Evolutionary conservation across 2,888 invertebrate genomes (phyloP).

Genomic region (Spodoptera littoralis): DNA sequence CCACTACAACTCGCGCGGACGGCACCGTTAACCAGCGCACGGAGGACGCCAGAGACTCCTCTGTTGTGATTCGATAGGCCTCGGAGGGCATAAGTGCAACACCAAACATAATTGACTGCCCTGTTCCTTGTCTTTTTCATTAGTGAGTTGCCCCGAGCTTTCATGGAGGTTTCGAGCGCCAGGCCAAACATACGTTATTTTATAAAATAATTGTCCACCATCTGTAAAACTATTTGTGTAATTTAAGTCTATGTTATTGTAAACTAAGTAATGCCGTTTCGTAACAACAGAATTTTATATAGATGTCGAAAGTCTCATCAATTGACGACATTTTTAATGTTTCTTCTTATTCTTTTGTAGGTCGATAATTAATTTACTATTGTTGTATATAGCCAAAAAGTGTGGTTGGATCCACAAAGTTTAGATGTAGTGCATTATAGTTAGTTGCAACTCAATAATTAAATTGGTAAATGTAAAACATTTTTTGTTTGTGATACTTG

Average conservation of each 20-base stretch:
- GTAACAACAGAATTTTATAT: slow-evolving; percentile 6
- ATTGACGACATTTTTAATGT: slow-evolving; percentile 18
- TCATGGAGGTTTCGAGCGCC: slow-evolving; percentile 7
- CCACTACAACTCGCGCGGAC: slow-evolving; percentile 75
- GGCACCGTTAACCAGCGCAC: slow-evolving; percentile 73
- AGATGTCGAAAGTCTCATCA: slow-evolving; percentile 25
- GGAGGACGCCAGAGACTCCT: slow-evolving; percentile 1
- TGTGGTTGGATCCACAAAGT: slow-evolving; percentile 20
- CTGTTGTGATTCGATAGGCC: slow-evolving; percentile 5
- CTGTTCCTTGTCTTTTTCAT: slow-evolving; percentile 1
- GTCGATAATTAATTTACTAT: slow-evolving; percentile 12
- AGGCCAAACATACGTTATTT: slow-evolving; percentile 20
- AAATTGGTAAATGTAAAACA: slow-evolving; percentile 36
- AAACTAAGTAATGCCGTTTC: slow-evolving; percentile 29
- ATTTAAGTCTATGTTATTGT: slow-evolving; percentile 34
- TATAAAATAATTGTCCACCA: slow-evolving; percentile 40
- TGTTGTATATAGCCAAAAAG: slow-evolving; percentile 46
- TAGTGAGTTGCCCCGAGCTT: slow-evolving; percentile 11
- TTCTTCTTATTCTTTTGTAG: slow-evolving; percentile 22
- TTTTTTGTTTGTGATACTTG: slow-evolving; percentile 52
- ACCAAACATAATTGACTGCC: slow-evolving; percentile 14
- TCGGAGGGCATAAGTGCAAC: slow-evolving; percentile 17
- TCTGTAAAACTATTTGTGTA: slow-evolving; percentile 34
- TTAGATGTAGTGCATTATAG: slow-evolving; percentile 20
- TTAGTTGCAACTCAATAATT: slow-evolving; percentile 26